A percentile compares a stretch with the other conserved stretches of the same genome.
Conservation (phyloP, 2,888 invertebrate genomes). For the Sesia bembeciformis region DNA sequence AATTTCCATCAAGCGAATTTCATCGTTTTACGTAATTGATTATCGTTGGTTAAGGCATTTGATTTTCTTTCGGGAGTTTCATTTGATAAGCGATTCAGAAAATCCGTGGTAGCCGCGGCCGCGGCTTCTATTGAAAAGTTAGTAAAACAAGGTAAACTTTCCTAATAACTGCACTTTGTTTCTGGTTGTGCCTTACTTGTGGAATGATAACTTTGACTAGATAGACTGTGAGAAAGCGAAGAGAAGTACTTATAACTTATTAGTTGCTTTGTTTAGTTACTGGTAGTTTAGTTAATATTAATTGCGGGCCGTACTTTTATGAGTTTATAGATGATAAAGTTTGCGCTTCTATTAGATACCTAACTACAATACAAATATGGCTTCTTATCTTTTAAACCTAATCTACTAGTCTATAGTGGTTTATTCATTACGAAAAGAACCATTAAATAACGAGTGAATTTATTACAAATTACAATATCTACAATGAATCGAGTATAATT, state of each 20-base stretch:
- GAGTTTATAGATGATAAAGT: neutral
- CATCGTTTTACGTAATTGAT: neutral
- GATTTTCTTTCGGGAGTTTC: slow-evolving; percentile 18
- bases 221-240: neutral
- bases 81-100: slow-evolving; percentile 23
- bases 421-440: no score
- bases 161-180: neutral
- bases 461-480: no score
- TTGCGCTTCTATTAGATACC: neutral
- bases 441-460: no score
- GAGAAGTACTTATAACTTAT: neutral
- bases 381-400: no score
- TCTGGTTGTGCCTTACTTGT: neutral
- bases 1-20: neutral
- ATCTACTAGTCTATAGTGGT: no score
- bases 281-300: neutral
- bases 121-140: neutral
- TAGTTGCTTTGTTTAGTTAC: neutral
- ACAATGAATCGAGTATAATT: no score
- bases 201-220: neutral
- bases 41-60: neutral
- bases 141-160: neutral
- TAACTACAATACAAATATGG: no score
- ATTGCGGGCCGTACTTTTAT: neutral
- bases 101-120: slow-evolving; percentile 4